Base-by-base conservation (phyloP, 2,797 vertebrate genomes). In the Silurus aristotelis region DNA sequence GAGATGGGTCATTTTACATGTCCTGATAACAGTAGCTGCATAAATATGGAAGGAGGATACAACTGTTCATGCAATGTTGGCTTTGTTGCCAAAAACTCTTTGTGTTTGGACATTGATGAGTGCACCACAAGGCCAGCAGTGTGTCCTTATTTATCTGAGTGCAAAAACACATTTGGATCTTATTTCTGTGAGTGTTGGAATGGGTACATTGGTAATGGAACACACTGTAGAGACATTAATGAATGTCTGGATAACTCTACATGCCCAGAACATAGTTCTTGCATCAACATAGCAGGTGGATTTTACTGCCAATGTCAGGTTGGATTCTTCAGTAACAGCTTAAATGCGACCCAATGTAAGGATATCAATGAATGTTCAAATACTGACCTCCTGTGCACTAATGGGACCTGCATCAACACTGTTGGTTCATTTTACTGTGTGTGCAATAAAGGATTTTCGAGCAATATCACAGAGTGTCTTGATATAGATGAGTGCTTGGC, bases 401-500 rank as follows among this genome's bases (percentile, higher is more conserved):
- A 95, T 52, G 95, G 95, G 38, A 93, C 89, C 0, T 97, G 96
- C 80, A 6, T 93, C 58, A 97, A 97, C 87, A 88, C 91, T 55
- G 17, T 89, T 0, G 96, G 96, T 2, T 96, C 95, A 2, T 97
- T 94, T 90, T 89, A 91, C 87, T 97, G 96, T 72, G 70, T 92
- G n/a, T 97, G 96, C 70, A 8, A 88, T 43, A 0, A 52, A 58
- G 96, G 96, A 71, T 96, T 95, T 90, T 87, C 89, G 90, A 93
- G 90, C 83, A 95, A 94, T 78, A 87, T 81, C 22, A 95, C 92
- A 0, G 64, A 86, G 73, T 97, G 96, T 58, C 2, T 93, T 25
- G 96, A 97, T 88, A 85, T 94, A 25, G 93, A 97, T 81, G 96
- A 97, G 89, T 97, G 96, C 87, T 86, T 90, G 1, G 46, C 80